phyloP scores from a whole-genome alignment of 2,797 vertebrate genomes.

The Setipinna tenuifilis region DNA sequence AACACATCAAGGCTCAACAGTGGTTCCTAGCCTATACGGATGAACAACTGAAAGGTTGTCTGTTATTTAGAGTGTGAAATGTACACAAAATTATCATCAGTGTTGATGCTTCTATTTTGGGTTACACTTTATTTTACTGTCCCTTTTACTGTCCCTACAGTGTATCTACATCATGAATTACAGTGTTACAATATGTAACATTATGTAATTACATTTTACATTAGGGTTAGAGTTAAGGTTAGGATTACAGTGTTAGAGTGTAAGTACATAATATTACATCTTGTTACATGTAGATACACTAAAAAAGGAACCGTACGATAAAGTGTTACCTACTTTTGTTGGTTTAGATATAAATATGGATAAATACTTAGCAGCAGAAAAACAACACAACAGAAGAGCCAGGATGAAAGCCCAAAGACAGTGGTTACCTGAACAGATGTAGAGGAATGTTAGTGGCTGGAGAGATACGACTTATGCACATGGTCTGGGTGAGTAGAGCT shows the following conservation, averaged over 20 bases:
- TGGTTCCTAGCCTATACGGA: background rate
- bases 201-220: too few relatives aligned
- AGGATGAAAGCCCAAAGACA: background rate
- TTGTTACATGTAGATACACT: too few relatives aligned
- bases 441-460: background rate
- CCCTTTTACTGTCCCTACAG: background rate
- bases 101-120: too few relatives aligned
- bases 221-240: too few relatives aligned
- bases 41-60: background rate
- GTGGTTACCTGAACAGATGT: background rate
- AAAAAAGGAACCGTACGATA: too few relatives aligned
- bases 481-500: background rate
- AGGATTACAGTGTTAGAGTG: too few relatives aligned
- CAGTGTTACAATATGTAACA: too few relatives aligned
- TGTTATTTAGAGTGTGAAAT: background rate
- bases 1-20: constrained; percentile 42
- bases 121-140: background rate
- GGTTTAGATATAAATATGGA: background rate
- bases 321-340: background rate
- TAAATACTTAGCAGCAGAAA: too few relatives aligned
- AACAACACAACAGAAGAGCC: too few relatives aligned
- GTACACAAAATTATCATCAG: background rate
- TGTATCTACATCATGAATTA: too few relatives aligned
- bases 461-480: background rate
- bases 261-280: too few relatives aligned